Percentiles rank a stretch among this genome's conserved stretches.
These are phyloP conservation scores for Aspidiotus destructor DNA, from an alignment of 2,888 invertebrate species.

Conservation along the genomic window DNA sequence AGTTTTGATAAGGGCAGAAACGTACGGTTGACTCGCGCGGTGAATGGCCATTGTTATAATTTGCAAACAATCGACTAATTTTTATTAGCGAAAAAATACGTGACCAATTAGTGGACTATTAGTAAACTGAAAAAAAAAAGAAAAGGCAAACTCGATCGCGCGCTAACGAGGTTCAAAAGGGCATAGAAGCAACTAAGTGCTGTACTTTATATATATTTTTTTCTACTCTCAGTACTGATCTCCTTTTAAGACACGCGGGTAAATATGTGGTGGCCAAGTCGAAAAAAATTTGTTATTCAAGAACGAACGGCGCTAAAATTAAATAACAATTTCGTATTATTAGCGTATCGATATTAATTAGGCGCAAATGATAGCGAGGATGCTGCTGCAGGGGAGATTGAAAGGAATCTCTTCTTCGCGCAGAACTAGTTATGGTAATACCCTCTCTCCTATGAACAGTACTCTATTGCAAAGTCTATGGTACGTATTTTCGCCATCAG, in stretches of 20 bases:
- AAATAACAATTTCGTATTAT: slow-evolving; percentile 26
- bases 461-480: not conserved
- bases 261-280: not conserved
- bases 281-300: slow-evolving; percentile 20
- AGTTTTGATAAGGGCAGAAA: too few species aligned
- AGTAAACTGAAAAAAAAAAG: not conserved
- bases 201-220: too few species aligned
- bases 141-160: slow-evolving; percentile 6
- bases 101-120: slow-evolving; percentile 26
- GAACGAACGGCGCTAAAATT: slow-evolving; percentile 21
- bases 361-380: not conserved
- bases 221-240: too few species aligned
- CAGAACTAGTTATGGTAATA: slow-evolving; percentile 1
- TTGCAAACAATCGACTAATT: slow-evolving; percentile 32
- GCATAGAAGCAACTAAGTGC: not conserved
- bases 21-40: too few species aligned
- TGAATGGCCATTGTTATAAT: slow-evolving; percentile 28
- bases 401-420: not conserved
- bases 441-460: too few species aligned
- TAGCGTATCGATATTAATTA: slow-evolving; percentile 22
- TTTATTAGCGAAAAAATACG: slow-evolving; percentile 25
- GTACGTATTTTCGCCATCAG: not conserved
- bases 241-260: not conserved
- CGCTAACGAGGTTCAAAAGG: slow-evolving; percentile 27
- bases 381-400: not conserved